A percentile compares a stretch with the other conserved stretches of the same genome.
phyloP scores from a whole-genome alignment of 30 jellyfish, hydroid and myxozoan genomes.

The Hydra vulgaris region DNA sequence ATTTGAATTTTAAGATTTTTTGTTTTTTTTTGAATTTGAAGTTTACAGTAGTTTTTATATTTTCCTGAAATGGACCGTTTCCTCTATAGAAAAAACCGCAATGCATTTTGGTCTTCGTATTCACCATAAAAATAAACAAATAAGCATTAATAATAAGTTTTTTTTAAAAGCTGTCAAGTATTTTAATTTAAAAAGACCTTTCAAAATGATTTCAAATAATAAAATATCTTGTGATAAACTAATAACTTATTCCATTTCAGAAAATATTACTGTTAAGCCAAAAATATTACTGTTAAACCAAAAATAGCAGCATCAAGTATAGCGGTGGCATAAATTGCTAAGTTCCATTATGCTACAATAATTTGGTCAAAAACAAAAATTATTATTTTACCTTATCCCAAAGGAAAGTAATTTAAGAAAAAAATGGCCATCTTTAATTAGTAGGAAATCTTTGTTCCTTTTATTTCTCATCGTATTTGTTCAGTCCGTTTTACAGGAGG shows the following conservation, averaged over 20 bases:
- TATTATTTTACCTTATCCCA: not conserved
- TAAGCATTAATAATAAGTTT: not conserved
- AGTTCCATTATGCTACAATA: not conserved
- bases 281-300: not conserved
- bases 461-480: not conserved
- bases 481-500: not conserved
- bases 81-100: not conserved
- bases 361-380: not conserved
- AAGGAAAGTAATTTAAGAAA: not conserved
- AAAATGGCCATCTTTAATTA: slow-evolving; percentile 9
- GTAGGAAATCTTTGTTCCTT: slow-evolving; percentile 19
- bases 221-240: not conserved
- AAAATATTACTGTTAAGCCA: no score
- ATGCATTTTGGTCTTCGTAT: not conserved
- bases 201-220: not conserved
- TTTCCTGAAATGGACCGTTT: no score
- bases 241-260: no score
- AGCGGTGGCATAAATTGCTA: not conserved
- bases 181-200: not conserved
- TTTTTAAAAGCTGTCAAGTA: not conserved
- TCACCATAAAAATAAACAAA: no score
- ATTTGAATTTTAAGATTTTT: no score
- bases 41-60: no score
- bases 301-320: not conserved
- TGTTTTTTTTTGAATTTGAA: no score